phyloP scores from a whole-genome alignment of 2,113 vertebrate species.

The Catharus bicknelli region DNA sequence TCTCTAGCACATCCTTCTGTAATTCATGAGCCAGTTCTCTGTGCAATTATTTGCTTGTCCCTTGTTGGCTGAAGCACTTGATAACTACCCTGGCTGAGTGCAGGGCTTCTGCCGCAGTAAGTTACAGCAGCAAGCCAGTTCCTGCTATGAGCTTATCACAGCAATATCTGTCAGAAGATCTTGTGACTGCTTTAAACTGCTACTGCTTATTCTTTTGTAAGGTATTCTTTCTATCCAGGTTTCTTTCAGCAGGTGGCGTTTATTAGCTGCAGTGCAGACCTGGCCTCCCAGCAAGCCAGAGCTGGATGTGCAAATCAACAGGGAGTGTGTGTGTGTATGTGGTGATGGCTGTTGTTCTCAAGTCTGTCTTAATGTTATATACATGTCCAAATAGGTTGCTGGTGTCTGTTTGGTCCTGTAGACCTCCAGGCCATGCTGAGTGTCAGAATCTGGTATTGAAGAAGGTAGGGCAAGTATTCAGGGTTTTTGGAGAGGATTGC shows the following conservation, averaged over 20 bases:
- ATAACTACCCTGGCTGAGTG: not conserved
- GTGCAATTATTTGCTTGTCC: not conserved
- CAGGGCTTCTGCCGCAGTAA: not conserved
- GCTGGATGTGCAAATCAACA: not conserved
- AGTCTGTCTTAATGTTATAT: not conserved
- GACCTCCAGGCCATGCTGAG: not conserved
- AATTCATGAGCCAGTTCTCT: not conserved
- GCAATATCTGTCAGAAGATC: not conserved
- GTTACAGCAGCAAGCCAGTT: not conserved
- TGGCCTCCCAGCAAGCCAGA: not conserved
- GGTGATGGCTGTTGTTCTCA: accelerated
- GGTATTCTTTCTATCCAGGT: not conserved
- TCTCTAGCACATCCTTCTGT: not conserved
- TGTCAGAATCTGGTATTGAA: not conserved
- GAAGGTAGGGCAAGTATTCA: not conserved
- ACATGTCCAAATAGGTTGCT: not conserved
- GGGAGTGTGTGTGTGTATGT: accelerated
- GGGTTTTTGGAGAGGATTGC: not conserved
- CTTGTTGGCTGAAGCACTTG: not conserved
- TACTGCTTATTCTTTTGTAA: not conserved
- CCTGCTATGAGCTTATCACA: not conserved
- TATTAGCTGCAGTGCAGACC: not conserved
- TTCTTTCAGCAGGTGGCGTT: slow-evolving; percentile 53
- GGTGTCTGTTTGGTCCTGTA: not conserved
- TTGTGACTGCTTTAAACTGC: not conserved